Evolutionary conservation across 2,113 vertebrate species (phyloP).

Genomic region (Hydrochoerus hydrochaeris): DNA sequence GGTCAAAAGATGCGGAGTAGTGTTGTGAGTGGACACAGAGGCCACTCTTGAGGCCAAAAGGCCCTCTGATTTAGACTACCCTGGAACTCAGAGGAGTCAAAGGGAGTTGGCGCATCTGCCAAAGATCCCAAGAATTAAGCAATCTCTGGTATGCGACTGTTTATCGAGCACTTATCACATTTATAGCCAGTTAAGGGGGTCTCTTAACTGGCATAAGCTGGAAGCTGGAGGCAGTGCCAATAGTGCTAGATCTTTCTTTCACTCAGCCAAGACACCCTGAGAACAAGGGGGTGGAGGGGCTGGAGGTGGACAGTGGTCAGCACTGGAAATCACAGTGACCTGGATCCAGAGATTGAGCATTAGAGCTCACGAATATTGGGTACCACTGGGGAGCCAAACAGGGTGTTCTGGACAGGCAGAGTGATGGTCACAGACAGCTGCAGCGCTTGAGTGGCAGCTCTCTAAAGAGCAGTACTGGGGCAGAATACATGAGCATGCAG

Average conservation of each 20-base stretch:
- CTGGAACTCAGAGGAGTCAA: not conserved
- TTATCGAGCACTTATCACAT: not conserved
- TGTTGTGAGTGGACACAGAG: not conserved
- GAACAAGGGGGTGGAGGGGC: not conserved
- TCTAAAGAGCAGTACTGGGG: not conserved
- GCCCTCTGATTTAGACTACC: not conserved
- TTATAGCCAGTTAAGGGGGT: not conserved
- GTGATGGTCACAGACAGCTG: not conserved
- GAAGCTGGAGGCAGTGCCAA: not conserved
- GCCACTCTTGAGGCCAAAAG: not conserved
- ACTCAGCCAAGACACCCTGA: not conserved
- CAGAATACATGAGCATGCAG: not conserved
- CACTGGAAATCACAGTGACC: not conserved
- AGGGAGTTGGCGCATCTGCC: not conserved
- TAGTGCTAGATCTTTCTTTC: not conserved
- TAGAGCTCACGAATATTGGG: not conserved
- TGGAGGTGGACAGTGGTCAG: not conserved
- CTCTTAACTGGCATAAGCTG: not conserved
- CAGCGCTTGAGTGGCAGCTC: no score
- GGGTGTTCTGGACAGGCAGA: not conserved
- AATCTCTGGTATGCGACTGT: not conserved
- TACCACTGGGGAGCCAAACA: not conserved
- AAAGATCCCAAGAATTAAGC: not conserved
- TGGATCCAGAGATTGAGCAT: not conserved
- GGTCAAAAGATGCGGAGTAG: not conserved